Base-by-base conservation (phyloP, 2,888 invertebrate species). In the Polydrusus tereticollis region DNA sequence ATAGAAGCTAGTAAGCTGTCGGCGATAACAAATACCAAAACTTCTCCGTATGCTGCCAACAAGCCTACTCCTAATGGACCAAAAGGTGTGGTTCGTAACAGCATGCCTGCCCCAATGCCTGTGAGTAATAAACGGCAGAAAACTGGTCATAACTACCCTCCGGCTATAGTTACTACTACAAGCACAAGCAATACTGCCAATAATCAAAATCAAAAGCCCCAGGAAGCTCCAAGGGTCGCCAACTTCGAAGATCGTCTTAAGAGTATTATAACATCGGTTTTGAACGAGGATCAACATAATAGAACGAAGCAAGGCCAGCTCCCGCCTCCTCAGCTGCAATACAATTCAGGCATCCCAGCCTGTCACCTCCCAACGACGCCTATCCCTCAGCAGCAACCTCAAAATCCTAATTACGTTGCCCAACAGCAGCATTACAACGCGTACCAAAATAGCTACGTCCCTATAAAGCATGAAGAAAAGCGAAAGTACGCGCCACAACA, bases 171-270 rank as follows among this genome's bases (percentile, higher is more conserved):
- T 6, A 41, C 65, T 21, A 57, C 50, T 12, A 47, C 18, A 2
- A 33, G n/a, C 12, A n/a, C 57, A 2, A 55, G 10, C 26, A 57
- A 21, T 41, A 41, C 58, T 68, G 14, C 23, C 36, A 67, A 58
- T 16, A 63, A 62, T 58, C 69, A 64, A 43, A 68, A 50, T 52
- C 59, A 65, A 36, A 75, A 75, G 59, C 88, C 88, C 59, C 92
- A 92, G 81, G 94, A 94, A 84, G 92, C 95, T n/a, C 94, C 94
- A 0, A 90, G 93, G 81, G 91, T 93, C 73, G 93, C 94, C 65
- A 95, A 96, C 85, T 96, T 96, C 84, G 96, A 97, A 85, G 96
- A 97, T 85, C 89, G 96, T 23, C 88, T 95, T 47, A 94, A 95
- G 86, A 94, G 93, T 82, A 94, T 95, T 73, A 95, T 95, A 75